These are phyloP conservation scores for Bergia sp. DNA, from an alignment of 92 coral and sea anemone species.

Conservation along the genomic window DNA sequence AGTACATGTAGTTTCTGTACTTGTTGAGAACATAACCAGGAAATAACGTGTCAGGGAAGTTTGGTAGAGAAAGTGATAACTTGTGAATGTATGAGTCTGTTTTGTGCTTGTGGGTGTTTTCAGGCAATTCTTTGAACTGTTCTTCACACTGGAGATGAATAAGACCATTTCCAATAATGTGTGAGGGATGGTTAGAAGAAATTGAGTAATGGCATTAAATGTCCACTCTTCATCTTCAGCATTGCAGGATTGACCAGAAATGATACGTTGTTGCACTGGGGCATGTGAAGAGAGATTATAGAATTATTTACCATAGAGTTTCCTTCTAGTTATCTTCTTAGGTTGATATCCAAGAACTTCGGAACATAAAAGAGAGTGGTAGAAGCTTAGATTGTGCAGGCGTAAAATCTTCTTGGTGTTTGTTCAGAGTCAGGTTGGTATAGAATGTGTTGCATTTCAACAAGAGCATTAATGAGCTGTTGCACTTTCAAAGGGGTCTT, in stretches of 20 bases:
- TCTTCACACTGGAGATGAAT: slow-evolving; percentile 50
- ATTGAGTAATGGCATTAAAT: slow-evolving; percentile 58
- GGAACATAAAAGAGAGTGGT: slow-evolving; percentile 43
- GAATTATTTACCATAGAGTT: slow-evolving; percentile 54
- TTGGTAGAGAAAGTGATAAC: slow-evolving; percentile 31
- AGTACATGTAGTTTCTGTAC: not conserved
- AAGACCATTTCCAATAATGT: slow-evolving; percentile 51
- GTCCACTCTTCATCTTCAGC: slow-evolving; percentile 54
- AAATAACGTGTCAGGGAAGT: slow-evolving; percentile 47
- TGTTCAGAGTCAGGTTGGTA: slow-evolving; percentile 16
- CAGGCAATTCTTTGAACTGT: not conserved
- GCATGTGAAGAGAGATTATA: slow-evolving; percentile 45
- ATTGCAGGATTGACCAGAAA: slow-evolving; percentile 36
- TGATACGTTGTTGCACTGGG: slow-evolving; percentile 44
- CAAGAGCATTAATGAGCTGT: slow-evolving; percentile 33
- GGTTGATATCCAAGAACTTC: slow-evolving; percentile 44
- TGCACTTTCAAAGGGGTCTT: slow-evolving; percentile 41
- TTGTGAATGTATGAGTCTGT: not conserved
- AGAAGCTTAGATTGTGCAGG: slow-evolving; percentile 43
- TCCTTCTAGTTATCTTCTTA: slow-evolving; percentile 29
- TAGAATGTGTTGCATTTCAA: slow-evolving; percentile 40
- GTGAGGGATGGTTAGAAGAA: slow-evolving; percentile 50
- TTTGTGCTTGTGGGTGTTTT: slow-evolving; percentile 18
- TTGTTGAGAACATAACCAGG: slow-evolving; percentile 1
- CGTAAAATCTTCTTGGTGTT: slow-evolving; percentile 44